A percentile compares a stretch with the other conserved stretches of the same genome.
These are phyloP conservation scores for Lutjanus campechanus DNA, from an alignment of 2,797 vertebrate species.

Conservation along the genomic window DNA sequence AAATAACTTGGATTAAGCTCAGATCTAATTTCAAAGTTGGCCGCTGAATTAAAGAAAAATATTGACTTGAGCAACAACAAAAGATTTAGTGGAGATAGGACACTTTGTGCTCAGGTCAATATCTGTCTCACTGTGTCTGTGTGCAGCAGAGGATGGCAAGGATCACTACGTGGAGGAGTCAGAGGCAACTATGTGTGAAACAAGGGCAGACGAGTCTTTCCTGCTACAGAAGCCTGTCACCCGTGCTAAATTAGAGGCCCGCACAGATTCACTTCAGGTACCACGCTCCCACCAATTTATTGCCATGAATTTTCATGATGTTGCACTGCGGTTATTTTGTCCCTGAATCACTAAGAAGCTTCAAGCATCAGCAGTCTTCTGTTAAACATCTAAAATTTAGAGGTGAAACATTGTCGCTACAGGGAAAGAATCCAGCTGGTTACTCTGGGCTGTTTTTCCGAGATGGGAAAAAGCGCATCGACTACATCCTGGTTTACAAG, in stretches of 20 bases:
- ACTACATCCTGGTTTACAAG: constrained; percentile 98
- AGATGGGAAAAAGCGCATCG: constrained; percentile 97
- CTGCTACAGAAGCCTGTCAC: constrained; percentile 89
- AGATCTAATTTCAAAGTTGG: constrained; percentile 47
- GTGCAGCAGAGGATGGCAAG: constrained; percentile 85
- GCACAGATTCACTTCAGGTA: constrained; percentile 89
- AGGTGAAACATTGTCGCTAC: constrained; percentile 33
- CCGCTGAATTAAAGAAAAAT: constrained; percentile 37
- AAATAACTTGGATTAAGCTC: constrained; percentile 26
- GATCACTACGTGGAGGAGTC: constrained; percentile 90
- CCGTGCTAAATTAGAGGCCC: constrained; percentile 88
- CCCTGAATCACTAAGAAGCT: not conserved
- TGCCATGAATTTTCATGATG: not conserved
- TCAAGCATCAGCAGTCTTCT: constrained; percentile 3
- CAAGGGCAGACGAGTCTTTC: constrained; percentile 89
- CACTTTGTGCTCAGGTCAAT: not conserved
- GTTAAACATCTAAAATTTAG: constrained; percentile 11
- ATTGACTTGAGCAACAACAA: constrained; percentile 50
- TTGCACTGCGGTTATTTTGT: constrained; percentile 8
- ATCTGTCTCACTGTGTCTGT: constrained; percentile 57
- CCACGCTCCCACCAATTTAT: constrained; percentile 5
- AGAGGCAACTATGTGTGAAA: constrained; percentile 89
- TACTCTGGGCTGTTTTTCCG: constrained; percentile 93
- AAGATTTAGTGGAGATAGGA: not conserved
- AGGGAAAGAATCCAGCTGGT: constrained; percentile 84